Evolutionary conservation across 2,888 invertebrate genomes (phyloP), one percentile per base, ranked within the genome.

Genomic region (Nasonovia ribisnigri): DNA sequence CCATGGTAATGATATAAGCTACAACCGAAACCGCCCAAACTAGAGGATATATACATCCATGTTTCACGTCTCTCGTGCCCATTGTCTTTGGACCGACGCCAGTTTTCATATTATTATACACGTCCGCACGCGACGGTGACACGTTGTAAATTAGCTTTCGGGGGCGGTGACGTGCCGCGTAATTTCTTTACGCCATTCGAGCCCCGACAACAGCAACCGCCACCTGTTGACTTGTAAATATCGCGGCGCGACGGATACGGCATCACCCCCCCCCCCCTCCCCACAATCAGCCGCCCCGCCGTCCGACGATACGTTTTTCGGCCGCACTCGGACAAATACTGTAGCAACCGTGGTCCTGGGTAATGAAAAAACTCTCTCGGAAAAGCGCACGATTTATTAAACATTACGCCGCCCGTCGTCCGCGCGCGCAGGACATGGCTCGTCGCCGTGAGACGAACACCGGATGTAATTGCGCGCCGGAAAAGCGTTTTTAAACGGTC

Each of bases 181-280:
- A 48, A 87, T 87, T 87, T 87, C 87, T 87, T 54, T 48, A 87
- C 51, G n/a, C 48, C 46, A n/a, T 87, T 87, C n/a, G 87, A 48
- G 8, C 51, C n/a, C 48, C 16, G 36, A 67, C n/a, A 67, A 67
- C 36, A 4, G n/a, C n/a, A 16, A 67, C n/a, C 67, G 24, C 26
- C 10, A 67, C 67, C 67, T 67, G 67, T 67, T 67, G 67, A n/a
- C 67, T 67, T 67, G 13, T 67, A 16, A 67, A 67, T n/a, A 67
- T 67, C 67, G 67, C 16, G 13, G 67, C 16, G 13, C n/a, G 13
- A n/a, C 60, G n/a, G n/a, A 3, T n/a, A n/a, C n/a, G n/a, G n/a
- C 11, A 29, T 29, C 29, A 29, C 29, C 0, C 60, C 1, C 60
- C 29, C n/a, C 1, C 67, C 16, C n/a, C 13, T 0, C n/a, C n/a